Percentiles rank a stretch among this genome's conserved stretches.
These are phyloP conservation scores for Sebastes reedi DNA, from an alignment of 2,797 vertebrate species.

Conservation along the genomic window DNA sequence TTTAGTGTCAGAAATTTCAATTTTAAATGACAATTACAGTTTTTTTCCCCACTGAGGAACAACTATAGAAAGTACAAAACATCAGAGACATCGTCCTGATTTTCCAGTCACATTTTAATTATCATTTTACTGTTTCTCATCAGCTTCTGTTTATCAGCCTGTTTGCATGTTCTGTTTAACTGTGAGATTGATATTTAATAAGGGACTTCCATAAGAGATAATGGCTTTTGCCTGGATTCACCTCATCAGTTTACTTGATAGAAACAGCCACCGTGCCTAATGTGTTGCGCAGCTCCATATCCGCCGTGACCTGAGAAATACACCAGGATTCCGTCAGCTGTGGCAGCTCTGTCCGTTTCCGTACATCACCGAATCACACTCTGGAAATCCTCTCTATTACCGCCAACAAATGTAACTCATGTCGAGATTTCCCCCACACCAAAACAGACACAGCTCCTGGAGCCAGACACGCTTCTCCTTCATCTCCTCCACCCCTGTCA, in stretches of 20 bases:
- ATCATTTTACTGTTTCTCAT: constrained; percentile 3
- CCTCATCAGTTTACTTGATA: constrained; percentile 34
- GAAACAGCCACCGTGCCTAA: constrained; percentile 14
- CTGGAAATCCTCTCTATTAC: constrained; percentile 49
- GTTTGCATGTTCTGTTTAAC: constrained; percentile 30
- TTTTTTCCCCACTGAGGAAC: not conserved
- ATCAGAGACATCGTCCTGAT: constrained; percentile 9
- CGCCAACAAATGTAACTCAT: constrained; percentile 51
- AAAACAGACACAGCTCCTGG: constrained; percentile 20
- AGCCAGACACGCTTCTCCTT: constrained; percentile 11
- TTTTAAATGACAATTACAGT: constrained; percentile 13
- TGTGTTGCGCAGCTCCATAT: constrained; percentile 10
- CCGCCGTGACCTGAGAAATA: constrained; percentile 21
- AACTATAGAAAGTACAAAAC: not conserved
- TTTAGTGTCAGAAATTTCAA: constrained; percentile 12
- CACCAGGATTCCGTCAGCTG: constrained; percentile 21
- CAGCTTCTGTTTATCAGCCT: constrained; percentile 16
- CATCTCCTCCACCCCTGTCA: constrained; percentile 36
- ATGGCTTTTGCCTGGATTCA: constrained; percentile 32
- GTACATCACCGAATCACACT: constrained; percentile 35
- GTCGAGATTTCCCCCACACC: constrained; percentile 42
- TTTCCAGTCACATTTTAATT: constrained; percentile 24
- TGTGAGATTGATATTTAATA: constrained; percentile 42
- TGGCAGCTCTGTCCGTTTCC: constrained; percentile 33
- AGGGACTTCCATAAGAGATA: constrained; percentile 10